These are phyloP conservation scores for Apis florea DNA, from an alignment of 1,140 invertebrate genomes.

Conservation along the genomic window DNA sequence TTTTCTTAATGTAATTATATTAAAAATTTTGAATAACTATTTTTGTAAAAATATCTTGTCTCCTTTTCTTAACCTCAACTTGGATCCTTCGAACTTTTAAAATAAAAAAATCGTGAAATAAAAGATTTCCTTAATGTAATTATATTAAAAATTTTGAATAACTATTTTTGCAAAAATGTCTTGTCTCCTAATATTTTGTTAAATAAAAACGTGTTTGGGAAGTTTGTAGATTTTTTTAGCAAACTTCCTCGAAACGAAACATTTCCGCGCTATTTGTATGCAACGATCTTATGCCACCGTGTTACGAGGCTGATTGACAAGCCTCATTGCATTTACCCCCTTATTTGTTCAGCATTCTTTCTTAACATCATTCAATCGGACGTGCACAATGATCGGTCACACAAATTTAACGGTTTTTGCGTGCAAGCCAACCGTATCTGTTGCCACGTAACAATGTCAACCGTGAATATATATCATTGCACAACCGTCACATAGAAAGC, in stretches of 20 bases:
- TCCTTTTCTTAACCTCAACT: not conserved
- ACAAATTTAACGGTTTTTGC: slow-evolving; percentile 66
- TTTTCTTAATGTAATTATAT: no score
- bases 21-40: no score
- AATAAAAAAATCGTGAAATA: no score
- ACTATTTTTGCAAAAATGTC: not conserved
- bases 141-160: no score
- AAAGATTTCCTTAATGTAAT: no score
- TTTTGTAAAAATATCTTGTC: no score
- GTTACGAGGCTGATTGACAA: slow-evolving; percentile 24
- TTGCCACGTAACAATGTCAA: slow-evolving; percentile 49
- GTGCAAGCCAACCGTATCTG: slow-evolving; percentile 57
- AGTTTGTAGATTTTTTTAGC: no score
- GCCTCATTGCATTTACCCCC: slow-evolving; percentile 28
- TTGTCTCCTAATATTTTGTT: not conserved
- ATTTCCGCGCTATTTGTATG: not conserved
- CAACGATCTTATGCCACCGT: not conserved
- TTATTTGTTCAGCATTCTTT: slow-evolving; percentile 41
- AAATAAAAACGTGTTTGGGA: not conserved
- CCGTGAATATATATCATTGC: not conserved
- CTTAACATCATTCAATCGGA: slow-evolving; percentile 20
- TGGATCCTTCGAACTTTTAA: not conserved
- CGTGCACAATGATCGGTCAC: slow-evolving; percentile 41
- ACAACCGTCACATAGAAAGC: not conserved
- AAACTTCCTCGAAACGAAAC: not conserved